Conservation (phyloP, 2,113 vertebrate genomes). For the Bostrychus sinensis region DNA sequence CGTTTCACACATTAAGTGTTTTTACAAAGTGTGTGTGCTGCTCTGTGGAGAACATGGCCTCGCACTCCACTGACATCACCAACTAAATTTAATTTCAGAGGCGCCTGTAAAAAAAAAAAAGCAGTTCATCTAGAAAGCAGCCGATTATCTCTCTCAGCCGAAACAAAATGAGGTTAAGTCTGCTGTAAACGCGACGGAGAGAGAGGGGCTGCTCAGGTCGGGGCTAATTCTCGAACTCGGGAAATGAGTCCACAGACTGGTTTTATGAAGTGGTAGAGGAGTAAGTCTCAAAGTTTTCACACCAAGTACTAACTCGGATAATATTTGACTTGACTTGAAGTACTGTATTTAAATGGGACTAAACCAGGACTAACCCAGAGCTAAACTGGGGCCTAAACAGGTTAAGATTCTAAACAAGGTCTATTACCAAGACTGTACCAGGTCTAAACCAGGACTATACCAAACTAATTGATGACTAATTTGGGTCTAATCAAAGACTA, state of each 20-base stretch:
- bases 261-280: constrained; percentile 27
- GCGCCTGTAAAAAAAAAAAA: constrained; percentile 36
- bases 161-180: constrained; percentile 59
- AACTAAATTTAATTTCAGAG: constrained; percentile 53
- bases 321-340: too few species aligned
- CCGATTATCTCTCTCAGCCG: constrained; percentile 50
- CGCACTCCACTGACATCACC: constrained; percentile 70
- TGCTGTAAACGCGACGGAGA: constrained; percentile 27
- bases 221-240: constrained; percentile 28
- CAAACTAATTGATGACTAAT: too few species aligned
- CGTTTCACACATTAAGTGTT: constrained; percentile 70
- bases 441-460: too few species aligned
- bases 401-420: too few species aligned
- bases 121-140: constrained; percentile 53
- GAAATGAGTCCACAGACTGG: constrained; percentile 36
- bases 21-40: constrained; percentile 62
- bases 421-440: too few species aligned
- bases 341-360: too few species aligned
- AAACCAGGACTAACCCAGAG: too few species aligned
- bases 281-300: too few species aligned
- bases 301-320: too few species aligned
- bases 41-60: constrained; percentile 60
- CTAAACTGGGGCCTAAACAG: too few species aligned
- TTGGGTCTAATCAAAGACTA: too few species aligned
- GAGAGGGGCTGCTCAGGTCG: constrained; percentile 32